A percentile compares a stretch with the other conserved stretches of the same genome.
Evolutionary conservation across 2,797 vertebrate genomes (phyloP).

Genomic region (Notolabrus celidotus): DNA sequence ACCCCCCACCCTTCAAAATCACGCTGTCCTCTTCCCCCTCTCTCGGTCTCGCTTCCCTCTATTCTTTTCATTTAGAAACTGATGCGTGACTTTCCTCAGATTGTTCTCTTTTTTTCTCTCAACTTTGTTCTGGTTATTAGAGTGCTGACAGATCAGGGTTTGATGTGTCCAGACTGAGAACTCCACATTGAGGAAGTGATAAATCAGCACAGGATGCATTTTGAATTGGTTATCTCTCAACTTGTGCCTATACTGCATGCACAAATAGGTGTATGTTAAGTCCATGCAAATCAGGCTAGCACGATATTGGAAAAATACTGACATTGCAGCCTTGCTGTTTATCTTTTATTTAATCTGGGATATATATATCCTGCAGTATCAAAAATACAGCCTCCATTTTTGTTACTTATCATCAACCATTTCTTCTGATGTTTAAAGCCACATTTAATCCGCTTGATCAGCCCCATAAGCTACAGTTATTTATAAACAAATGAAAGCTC

Average conservation of each 20-base stretch:
- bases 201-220: constrained; percentile 1
- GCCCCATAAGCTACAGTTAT: no score
- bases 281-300: not conserved
- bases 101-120: not conserved
- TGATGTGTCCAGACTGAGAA: constrained; percentile 3
- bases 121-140: not conserved
- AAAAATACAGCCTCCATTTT: no score
- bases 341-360: no score
- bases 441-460: no score
- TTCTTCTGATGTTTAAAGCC: no score
- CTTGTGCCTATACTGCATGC: not conserved
- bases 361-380: no score
- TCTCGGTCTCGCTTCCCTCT: constrained; percentile 41
- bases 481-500: no score
- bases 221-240: not conserved
- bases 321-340: no score
- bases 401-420: no score
- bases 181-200: constrained; percentile 2
- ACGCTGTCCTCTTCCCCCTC: not conserved
- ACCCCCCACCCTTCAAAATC: not conserved
- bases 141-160: constrained; percentile 1
- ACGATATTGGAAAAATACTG: no score
- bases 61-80: constrained; percentile 21
- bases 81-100: constrained; percentile 15
- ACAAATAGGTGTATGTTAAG: not conserved